Conservation (phyloP, 2,888 invertebrate genomes). For the Nomada goodeniana region DNA sequence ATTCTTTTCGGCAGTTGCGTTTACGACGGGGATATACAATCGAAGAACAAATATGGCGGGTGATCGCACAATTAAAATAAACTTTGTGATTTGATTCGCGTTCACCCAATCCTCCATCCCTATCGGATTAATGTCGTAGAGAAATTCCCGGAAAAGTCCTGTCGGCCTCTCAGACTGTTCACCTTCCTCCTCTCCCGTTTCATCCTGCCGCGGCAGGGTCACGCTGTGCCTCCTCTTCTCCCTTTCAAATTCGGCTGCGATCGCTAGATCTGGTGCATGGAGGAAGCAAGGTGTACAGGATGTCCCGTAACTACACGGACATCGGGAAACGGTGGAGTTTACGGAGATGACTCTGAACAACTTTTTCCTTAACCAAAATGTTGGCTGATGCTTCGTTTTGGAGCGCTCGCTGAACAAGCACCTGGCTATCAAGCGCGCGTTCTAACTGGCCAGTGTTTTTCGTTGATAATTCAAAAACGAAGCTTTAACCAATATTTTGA, state of each 20-base stretch:
- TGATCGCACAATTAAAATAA: slow-evolving; percentile 84
- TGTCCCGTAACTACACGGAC: not conserved
- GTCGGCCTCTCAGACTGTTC: slow-evolving; percentile 66
- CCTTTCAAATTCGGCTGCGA: slow-evolving; percentile 73
- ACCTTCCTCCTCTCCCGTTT: slow-evolving; percentile 21
- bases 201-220: not conserved
- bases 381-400: too few relatives aligned
- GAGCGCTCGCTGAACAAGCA: too few relatives aligned
- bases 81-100: slow-evolving; percentile 76
- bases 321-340: too few relatives aligned
- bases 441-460: too few relatives aligned
- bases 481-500: too few relatives aligned
- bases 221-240: slow-evolving; percentile 8
- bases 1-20: slow-evolving; percentile 84
- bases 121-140: slow-evolving; percentile 81
- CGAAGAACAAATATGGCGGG: slow-evolving; percentile 85
- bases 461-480: too few relatives aligned
- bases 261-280: slow-evolving; percentile 76
- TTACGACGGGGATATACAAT: slow-evolving; percentile 86
- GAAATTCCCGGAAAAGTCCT: slow-evolving; percentile 78
- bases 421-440: too few relatives aligned
- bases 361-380: too few relatives aligned
- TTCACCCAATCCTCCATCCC: slow-evolving; percentile 82
- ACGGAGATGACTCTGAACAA: too few relatives aligned
- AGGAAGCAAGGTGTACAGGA: not conserved